Conservation (phyloP, 2,797 vertebrate genomes). For the Danio aesculapii region DNA sequence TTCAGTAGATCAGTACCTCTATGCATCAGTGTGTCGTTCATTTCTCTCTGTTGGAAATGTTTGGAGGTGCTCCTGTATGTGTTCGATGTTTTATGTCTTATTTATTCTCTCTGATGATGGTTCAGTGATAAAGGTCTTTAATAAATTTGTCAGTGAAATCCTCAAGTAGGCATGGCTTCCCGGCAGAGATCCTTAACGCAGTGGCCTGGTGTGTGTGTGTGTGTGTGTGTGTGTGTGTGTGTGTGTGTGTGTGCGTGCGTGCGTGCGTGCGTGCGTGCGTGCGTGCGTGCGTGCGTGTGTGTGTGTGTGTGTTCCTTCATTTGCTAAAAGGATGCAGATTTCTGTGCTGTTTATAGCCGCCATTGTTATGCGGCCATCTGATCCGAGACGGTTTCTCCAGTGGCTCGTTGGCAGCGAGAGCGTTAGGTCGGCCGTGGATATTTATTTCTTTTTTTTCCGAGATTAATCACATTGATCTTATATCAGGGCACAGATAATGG, state of each 20-base stretch:
- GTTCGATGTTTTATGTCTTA: conserved; percentile 89
- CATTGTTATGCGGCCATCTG: conserved; percentile 33
- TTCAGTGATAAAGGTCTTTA: conserved; percentile 83
- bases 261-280: conserved; percentile 9
- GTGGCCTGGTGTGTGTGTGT: background rate
- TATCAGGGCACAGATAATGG: conserved; percentile 61
- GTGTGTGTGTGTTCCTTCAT: conserved; percentile 26
- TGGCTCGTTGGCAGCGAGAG: conserved; percentile 33
- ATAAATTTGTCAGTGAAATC: conserved; percentile 94
- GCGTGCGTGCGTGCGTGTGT: too few species aligned
- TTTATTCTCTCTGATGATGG: conserved; percentile 91
- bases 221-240: conserved; percentile 17
- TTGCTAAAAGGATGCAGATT: conserved; percentile 42
- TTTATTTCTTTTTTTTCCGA: conserved; percentile 54
- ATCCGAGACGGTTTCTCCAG: conserved; percentile 48
- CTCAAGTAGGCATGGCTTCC: conserved; percentile 46
- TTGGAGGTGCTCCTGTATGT: conserved; percentile 70
- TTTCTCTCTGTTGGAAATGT: conserved; percentile 71
- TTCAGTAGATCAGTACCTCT: conserved; percentile 70
- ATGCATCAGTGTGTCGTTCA: conserved; percentile 80
- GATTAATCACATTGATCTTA: conserved; percentile 59
- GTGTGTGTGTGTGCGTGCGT: conserved; percentile 23
- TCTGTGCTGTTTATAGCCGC: conserved; percentile 5
- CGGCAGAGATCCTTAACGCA: conserved; percentile 9
- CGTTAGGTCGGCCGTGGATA: conserved; percentile 4